These are phyloP conservation scores for Gibbula magus DNA, from an alignment of 2,888 invertebrate species.

Conservation along the genomic window DNA sequence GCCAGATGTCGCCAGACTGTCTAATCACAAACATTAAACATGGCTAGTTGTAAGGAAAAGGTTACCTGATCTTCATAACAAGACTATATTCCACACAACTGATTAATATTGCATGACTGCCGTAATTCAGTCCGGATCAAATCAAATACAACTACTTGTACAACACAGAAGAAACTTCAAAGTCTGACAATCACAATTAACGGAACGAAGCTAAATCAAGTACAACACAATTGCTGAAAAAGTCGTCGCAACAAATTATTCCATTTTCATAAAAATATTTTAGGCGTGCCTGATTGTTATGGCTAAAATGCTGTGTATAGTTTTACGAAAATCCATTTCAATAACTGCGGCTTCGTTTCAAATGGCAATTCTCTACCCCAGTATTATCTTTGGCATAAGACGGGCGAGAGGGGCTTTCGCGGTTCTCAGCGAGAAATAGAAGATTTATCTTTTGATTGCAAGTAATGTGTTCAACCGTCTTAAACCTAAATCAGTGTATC, in stretches of 20 bases:
- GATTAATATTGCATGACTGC: conserved; percentile 21
- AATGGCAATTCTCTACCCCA: not conserved
- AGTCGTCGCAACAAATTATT: not conserved
- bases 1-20: not conserved
- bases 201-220: not conserved
- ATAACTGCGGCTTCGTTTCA: not conserved
- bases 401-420: not conserved
- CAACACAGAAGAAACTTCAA: not conserved
- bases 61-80: conserved; percentile 13
- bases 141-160: not conserved
- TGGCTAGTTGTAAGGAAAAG: conserved; percentile 2
- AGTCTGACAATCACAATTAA: not conserved
- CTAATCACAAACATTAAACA: conserved; percentile 2
- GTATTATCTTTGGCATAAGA: not conserved
- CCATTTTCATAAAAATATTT: not conserved
- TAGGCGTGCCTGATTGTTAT: not conserved
- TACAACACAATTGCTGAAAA: not conserved
- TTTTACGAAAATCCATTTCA: not conserved
- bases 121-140: not conserved
- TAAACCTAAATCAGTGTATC: too few species aligned
- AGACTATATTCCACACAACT: conserved; percentile 10
- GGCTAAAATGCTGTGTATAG: not conserved
- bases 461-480: not conserved
- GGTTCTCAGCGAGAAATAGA: not conserved
- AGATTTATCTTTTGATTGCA: not conserved